Conservation (phyloP, 2,113 vertebrate genomes). For the Nesogale talazaci region DNA sequence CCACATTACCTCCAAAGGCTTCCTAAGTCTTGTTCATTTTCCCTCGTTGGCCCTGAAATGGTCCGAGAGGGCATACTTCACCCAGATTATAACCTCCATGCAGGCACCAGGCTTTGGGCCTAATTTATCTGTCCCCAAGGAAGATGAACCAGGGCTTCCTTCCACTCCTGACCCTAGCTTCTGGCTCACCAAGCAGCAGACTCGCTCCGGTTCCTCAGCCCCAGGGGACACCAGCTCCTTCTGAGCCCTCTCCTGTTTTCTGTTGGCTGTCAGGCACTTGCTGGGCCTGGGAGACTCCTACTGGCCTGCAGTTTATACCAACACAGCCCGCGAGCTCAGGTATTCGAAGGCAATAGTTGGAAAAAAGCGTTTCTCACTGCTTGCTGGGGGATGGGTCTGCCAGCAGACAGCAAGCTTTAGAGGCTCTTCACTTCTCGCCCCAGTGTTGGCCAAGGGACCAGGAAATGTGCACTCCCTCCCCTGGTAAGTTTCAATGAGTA, state of each 20-base stretch:
- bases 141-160: not conserved
- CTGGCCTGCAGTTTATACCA: slow-evolving; percentile 10
- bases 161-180: not conserved
- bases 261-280: not conserved
- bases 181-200: not conserved
- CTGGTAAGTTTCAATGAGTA: slow-evolving; percentile 9
- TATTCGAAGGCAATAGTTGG: slow-evolving; percentile 5
- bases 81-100: not conserved
- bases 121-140: not conserved
- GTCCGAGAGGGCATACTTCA: too few species aligned
- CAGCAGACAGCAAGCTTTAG: not conserved
- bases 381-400: not conserved
- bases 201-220: not conserved
- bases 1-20: not conserved
- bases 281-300: not conserved
- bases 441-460: not conserved
- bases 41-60: not conserved
- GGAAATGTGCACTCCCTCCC: slow-evolving; percentile 15
- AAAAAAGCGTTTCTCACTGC: not conserved
- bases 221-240: not conserved
- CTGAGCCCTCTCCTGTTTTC: not conserved
- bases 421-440: not conserved
- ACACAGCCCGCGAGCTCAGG: not conserved
- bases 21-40: not conserved
- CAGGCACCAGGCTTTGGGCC: not conserved